phyloP scores from a whole-genome alignment of 2,888 invertebrate genomes.

The Urechis unicinctus region DNA sequence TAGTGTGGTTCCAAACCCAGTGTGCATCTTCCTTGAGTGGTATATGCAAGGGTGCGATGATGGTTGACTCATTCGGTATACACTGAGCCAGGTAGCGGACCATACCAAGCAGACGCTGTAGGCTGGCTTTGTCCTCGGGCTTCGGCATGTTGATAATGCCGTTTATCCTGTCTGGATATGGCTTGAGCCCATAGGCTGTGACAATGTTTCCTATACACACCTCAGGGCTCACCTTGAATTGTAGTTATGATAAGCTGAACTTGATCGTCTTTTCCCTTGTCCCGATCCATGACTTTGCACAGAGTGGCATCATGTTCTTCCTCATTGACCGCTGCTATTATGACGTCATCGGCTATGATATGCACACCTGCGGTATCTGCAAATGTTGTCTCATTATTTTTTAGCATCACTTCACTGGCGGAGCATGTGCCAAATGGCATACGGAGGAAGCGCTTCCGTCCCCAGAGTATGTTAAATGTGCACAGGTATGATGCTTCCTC shows the following conservation, averaged over 20 bases:
- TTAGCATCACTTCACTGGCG: constrained; percentile 19
- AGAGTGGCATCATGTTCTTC: constrained; percentile 19
- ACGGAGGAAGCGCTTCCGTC: constrained; percentile 13
- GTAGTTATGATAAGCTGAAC: constrained; percentile 19
- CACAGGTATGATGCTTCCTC: constrained; percentile 16
- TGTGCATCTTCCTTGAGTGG: too few relatives aligned
- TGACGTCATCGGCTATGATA: constrained; percentile 18
- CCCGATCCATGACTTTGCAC: constrained; percentile 14
- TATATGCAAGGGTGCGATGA: too few relatives aligned
- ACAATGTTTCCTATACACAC: constrained; percentile 18
- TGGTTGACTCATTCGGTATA: too few relatives aligned
- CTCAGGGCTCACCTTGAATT: constrained; percentile 11
- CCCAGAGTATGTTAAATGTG: constrained; percentile 22
- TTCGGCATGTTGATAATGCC: too few relatives aligned
- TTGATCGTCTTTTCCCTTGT: constrained; percentile 12
- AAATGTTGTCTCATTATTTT: constrained; percentile 12
- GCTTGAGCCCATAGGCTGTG: constrained; percentile 15
- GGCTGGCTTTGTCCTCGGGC: too few relatives aligned
- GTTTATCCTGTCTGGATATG: constrained; percentile 15
- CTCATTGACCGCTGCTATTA: constrained; percentile 16
- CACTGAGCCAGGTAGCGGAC: too few relatives aligned
- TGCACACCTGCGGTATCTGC: constrained; percentile 13
- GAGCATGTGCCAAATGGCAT: constrained; percentile 19
- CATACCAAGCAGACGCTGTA: too few relatives aligned
- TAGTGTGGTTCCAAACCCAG: too few relatives aligned